These are phyloP conservation scores for Loripinus fragilis DNA, from an alignment of 2,888 invertebrate genomes.

Conservation along the genomic window DNA sequence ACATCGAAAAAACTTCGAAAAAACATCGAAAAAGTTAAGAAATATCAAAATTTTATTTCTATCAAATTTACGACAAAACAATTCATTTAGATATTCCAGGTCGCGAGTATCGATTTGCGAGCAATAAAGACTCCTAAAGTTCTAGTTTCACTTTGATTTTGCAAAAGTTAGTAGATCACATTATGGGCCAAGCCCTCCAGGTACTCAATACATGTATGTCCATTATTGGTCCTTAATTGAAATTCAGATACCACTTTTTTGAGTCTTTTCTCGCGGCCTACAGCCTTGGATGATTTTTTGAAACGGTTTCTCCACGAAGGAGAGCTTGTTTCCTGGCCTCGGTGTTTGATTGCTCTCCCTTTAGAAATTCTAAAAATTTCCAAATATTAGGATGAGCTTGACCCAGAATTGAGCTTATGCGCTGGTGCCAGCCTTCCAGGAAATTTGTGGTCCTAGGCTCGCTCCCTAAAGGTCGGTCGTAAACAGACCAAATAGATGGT, in stretches of 20 bases:
- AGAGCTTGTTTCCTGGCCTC: constrained; percentile 6
- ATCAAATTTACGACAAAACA: too few species aligned
- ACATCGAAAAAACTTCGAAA: too few species aligned
- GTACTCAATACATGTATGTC: constrained; percentile 11
- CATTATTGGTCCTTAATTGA: not conserved
- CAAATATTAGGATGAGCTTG: constrained; percentile 6
- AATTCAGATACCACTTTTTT: not conserved
- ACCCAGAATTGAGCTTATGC: constrained; percentile 7
- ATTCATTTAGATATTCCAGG: too few species aligned
- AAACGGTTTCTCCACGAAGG: not conserved
- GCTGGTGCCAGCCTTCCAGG: constrained; percentile 6
- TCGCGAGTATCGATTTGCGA: too few species aligned
- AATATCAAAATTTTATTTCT: too few species aligned
- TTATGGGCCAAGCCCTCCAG: constrained; percentile 12
- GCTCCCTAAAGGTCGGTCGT: not conserved
- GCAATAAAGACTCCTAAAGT: too few species aligned
- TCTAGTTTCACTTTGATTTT: not conserved
- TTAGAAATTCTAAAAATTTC: constrained; percentile 13
- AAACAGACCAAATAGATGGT: constrained; percentile 12
- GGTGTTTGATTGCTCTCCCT: constrained; percentile 6
- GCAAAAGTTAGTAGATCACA: not conserved
- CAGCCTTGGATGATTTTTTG: not conserved
- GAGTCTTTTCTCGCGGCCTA: not conserved
- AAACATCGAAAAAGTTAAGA: too few species aligned
- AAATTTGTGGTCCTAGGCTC: constrained; percentile 14